These are phyloP conservation scores for Toxostoma redivivum DNA, from an alignment of 2,113 vertebrate species.

Conservation along the genomic window DNA sequence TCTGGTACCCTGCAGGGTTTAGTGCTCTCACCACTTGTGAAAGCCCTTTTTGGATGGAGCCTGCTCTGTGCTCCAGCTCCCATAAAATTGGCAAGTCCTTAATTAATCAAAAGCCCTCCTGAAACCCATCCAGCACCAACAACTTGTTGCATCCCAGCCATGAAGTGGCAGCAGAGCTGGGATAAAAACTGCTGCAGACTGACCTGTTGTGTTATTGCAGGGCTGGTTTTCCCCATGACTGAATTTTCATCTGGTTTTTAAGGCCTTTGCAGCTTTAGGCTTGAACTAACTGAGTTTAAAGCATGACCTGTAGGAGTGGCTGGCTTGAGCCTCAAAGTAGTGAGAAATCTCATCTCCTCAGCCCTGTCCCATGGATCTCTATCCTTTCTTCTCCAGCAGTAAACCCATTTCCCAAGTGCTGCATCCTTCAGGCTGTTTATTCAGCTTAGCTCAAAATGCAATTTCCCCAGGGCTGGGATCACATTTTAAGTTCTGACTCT, in stretches of 20 bases:
- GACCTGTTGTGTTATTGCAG: background rate
- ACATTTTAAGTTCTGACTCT: background rate
- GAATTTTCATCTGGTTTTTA: background rate
- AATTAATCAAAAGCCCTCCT: background rate
- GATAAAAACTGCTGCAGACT: background rate
- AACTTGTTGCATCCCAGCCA: background rate
- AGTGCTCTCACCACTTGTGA: background rate
- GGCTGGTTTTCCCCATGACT: background rate
- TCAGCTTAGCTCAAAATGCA: background rate
- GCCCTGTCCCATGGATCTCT: background rate
- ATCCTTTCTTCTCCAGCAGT: background rate
- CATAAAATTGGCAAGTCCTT: background rate
- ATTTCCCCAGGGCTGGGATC: background rate
- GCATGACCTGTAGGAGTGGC: background rate
- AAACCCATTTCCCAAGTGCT: background rate
- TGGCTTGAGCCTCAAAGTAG: background rate
- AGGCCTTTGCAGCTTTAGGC: background rate
- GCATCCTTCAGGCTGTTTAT: background rate
- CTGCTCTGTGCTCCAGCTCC: background rate
- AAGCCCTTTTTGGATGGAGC: background rate
- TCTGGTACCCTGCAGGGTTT: background rate
- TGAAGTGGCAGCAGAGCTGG: background rate
- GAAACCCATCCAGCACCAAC: background rate
- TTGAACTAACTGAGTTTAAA: background rate
- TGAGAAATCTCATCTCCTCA: background rate